Percentiles rank a stretch among this genome's conserved stretches.
phyloP scores from a whole-genome alignment of 2,797 vertebrate species.

The Lycodopsis pacificus region DNA sequence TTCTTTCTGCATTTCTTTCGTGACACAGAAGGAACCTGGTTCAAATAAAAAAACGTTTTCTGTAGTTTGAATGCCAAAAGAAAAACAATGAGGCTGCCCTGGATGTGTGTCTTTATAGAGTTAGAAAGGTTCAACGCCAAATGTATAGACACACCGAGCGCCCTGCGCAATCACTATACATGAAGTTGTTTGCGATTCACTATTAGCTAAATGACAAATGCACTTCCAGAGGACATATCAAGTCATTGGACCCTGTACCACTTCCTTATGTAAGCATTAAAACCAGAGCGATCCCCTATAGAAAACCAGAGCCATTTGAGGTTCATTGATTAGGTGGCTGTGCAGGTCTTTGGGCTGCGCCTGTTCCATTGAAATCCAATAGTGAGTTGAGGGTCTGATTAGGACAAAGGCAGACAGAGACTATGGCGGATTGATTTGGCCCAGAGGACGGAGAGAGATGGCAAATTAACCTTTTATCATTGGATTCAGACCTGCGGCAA shows the following conservation, averaged over 20 bases:
- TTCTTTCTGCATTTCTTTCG: conserved; percentile 25
- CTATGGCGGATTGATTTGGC: conserved; percentile 74
- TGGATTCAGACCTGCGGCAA: conserved; percentile 53
- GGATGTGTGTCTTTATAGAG: conserved; percentile 6
- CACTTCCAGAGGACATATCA: conserved; percentile 63
- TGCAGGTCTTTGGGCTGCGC: conserved; percentile 70
- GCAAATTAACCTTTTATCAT: conserved; percentile 80
- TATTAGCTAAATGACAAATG: conserved; percentile 65
- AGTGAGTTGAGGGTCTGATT: conserved; percentile 77
- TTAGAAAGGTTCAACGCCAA: conserved; percentile 1
- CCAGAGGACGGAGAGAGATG: conserved; percentile 70
- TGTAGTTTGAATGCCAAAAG: conserved; percentile 16
- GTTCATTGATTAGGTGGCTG: conserved; percentile 70
- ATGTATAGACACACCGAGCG: not conserved
- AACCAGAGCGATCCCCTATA: conserved; percentile 53
- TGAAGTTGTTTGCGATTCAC: conserved; percentile 40
- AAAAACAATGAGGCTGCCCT: conserved; percentile 11
- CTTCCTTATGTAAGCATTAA: conserved; percentile 63
- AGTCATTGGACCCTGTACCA: conserved; percentile 53
- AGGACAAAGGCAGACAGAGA: conserved; percentile 73
- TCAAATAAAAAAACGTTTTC: conserved; percentile 22
- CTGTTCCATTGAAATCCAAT: conserved; percentile 79
- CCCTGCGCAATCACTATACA: conserved; percentile 28
- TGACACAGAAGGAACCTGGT: conserved; percentile 33
- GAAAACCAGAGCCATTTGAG: conserved; percentile 64